Evolutionary conservation across 2,797 vertebrate species (phyloP).

Genomic region (Hypotaenidia okinawae): DNA sequence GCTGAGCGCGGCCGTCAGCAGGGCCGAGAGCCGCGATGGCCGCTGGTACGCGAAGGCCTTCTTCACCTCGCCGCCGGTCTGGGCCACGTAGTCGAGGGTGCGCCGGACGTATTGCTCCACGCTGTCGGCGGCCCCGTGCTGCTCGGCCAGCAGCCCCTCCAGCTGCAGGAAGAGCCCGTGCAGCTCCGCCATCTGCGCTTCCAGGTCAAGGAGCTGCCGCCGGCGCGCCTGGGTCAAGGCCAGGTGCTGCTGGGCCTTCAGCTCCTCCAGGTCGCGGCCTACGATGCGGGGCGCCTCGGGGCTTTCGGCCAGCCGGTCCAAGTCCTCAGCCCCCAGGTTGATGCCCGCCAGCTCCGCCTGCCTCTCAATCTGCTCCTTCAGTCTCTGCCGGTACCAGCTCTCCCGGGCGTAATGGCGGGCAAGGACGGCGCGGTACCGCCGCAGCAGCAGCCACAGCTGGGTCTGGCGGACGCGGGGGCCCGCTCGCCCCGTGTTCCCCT

Average conservation of each 20-base stretch:
- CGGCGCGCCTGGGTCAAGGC: slow-evolving; percentile 57
- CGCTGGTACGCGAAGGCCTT: slow-evolving; percentile 65
- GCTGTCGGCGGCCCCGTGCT: slow-evolving; percentile 65
- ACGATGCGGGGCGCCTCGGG: slow-evolving; percentile 50
- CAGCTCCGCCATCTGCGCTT: slow-evolving; percentile 69
- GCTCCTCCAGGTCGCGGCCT: slow-evolving; percentile 67
- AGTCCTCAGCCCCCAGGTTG: slow-evolving; percentile 35
- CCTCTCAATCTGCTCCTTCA: slow-evolving; percentile 72
- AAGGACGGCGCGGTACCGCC: slow-evolving; percentile 38
- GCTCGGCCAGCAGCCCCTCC: slow-evolving; percentile 63
- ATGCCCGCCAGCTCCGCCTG: slow-evolving; percentile 72
- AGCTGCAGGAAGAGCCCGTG: slow-evolving; percentile 68
- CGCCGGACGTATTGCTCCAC: slow-evolving; percentile 70
- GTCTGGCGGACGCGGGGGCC: slow-evolving; percentile 55
- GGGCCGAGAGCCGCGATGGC: slow-evolving; percentile 51
- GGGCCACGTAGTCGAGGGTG: slow-evolving; percentile 60
- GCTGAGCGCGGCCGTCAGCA: not conserved
- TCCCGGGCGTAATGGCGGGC: slow-evolving; percentile 64
- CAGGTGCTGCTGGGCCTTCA: slow-evolving; percentile 51
- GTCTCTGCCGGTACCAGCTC: slow-evolving; percentile 50
- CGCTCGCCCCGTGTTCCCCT: not conserved
- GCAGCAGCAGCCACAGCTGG: slow-evolving; percentile 62
- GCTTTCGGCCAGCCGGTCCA: slow-evolving; percentile 59
- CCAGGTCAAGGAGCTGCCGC: slow-evolving; percentile 72
- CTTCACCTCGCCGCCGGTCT: slow-evolving; percentile 61